These are phyloP conservation scores for Agrilus cyanescens DNA, from an alignment of 2,888 invertebrate species.

Conservation along the genomic window DNA sequence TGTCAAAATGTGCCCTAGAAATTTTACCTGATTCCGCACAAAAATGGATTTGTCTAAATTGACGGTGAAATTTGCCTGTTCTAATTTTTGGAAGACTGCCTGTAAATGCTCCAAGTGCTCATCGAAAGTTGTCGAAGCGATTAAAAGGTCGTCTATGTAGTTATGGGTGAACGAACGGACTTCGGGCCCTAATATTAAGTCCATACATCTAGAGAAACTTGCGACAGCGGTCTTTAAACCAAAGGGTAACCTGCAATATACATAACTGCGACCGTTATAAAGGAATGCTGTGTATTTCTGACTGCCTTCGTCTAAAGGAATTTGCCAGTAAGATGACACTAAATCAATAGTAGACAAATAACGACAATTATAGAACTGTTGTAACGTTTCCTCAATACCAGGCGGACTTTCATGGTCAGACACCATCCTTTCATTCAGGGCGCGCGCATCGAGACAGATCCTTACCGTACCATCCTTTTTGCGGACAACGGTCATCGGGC, in stretches of 20 bases:
- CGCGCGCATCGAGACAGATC: slow-evolving; percentile 6
- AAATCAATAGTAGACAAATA: slow-evolving; percentile 12
- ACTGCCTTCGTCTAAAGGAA: slow-evolving; percentile 7
- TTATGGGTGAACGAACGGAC: background rate
- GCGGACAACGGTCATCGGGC: background rate
- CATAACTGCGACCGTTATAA: slow-evolving; percentile 5
- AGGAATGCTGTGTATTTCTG: slow-evolving; percentile 4
- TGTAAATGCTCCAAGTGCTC: slow-evolving; percentile 5
- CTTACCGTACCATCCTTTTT: slow-evolving; percentile 1
- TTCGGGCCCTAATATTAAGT: slow-evolving; percentile 8
- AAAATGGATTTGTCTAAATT: slow-evolving; percentile 15
- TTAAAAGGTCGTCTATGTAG: slow-evolving; percentile 11
- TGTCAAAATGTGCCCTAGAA: slow-evolving; percentile 13
- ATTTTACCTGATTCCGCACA: slow-evolving; percentile 9
- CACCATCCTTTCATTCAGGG: slow-evolving; percentile 18
- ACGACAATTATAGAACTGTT: slow-evolving; percentile 6
- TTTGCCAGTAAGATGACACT: slow-evolving; percentile 7
- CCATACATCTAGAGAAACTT: slow-evolving; percentile 5
- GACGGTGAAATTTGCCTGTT: slow-evolving; percentile 8
- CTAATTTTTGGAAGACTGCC: background rate
- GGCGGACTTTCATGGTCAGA: slow-evolving; percentile 19
- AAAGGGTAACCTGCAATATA: slow-evolving; percentile 3
- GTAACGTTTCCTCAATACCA: slow-evolving; percentile 12
- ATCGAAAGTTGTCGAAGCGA: slow-evolving; percentile 7
- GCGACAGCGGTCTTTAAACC: slow-evolving; percentile 5